A percentile compares a stretch with the other conserved stretches of the same genome.
phyloP scores from a whole-genome alignment of 1,140 invertebrate genomes.

The Tetragnatha versicolor region DNA sequence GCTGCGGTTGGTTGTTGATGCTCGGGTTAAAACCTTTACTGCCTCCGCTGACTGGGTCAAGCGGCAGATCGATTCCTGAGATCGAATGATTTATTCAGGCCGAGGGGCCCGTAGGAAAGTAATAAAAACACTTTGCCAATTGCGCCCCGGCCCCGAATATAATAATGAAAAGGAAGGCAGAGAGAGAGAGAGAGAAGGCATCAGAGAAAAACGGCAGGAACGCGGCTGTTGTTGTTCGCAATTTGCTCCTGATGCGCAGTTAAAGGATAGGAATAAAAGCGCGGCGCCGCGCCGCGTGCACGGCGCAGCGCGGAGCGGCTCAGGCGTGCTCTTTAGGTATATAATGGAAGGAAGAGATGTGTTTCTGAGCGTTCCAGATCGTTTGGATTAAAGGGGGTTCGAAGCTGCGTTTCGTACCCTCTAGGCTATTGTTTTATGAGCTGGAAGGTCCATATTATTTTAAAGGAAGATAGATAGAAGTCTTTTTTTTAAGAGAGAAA shows the following conservation, averaged over 20 bases:
- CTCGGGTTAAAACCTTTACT: slow-evolving; percentile 43
- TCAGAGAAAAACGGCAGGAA: background rate
- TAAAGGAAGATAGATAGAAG: no score
- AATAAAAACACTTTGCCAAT: slow-evolving; percentile 54
- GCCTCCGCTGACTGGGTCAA: slow-evolving; percentile 41
- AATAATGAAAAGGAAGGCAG: slow-evolving; percentile 52
- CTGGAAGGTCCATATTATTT: no score
- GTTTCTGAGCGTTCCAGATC: background rate
- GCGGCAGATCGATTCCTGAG: slow-evolving; percentile 24
- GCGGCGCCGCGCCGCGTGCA: no score
- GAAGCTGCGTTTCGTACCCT: no score
- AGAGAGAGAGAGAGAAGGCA: background rate
- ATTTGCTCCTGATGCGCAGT: background rate
- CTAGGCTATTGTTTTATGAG: no score
- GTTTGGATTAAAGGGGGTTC: no score
- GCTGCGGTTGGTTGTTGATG: background rate
- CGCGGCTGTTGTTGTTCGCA: background rate
- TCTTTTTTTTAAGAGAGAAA: no score
- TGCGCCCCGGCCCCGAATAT: slow-evolving; percentile 13
- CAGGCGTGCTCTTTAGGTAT: no score
- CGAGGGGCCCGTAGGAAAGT: slow-evolving; percentile 16
- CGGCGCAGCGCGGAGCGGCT: no score
- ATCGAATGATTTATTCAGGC: slow-evolving; percentile 52
- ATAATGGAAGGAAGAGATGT: no score
- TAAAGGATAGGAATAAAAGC: background rate